Percentiles rank a stretch among this genome's conserved stretches.
Conservation (phyloP, 1,140 invertebrate species). For the Orius laevigatus region DNA sequence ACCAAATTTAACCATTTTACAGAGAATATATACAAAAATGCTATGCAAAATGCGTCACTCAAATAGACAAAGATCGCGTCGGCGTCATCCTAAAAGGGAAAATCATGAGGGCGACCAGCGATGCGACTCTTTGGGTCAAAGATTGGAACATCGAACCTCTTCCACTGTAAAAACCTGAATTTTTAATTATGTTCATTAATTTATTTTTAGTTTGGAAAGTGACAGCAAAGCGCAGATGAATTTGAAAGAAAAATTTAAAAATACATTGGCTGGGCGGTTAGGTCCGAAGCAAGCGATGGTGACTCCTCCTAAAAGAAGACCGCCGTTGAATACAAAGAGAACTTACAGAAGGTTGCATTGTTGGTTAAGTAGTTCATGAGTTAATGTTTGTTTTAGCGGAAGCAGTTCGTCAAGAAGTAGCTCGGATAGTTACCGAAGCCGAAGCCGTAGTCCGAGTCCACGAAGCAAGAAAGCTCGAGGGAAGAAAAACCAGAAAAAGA, state of each 20-base stretch:
- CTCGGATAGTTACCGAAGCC: conserved; percentile 22
- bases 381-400: conserved; percentile 9
- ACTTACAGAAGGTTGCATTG: too few relatives aligned
- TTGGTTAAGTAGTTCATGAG: background rate
- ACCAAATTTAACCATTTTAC: conserved; percentile 17
- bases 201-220: conserved; percentile 13
- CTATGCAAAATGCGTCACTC: conserved; percentile 74
- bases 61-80: conserved; percentile 81
- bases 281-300: background rate
- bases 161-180: conserved; percentile 31
- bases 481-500: conserved; percentile 7
- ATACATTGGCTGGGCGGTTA: background rate
- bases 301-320: background rate
- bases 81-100: conserved; percentile 86
- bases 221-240: conserved; percentile 16
- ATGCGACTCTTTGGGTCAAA: conserved; percentile 66
- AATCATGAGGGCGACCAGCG: conserved; percentile 72
- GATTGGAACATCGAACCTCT: conserved; percentile 86
- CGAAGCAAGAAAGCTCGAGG: conserved; percentile 6
- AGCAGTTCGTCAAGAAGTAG: conserved; percentile 13
- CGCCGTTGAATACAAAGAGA: background rate
- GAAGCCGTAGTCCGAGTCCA: conserved; percentile 18
- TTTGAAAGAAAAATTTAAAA: conserved; percentile 12
- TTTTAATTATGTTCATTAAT: conserved; percentile 6
- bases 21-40: conserved; percentile 74